These are phyloP conservation scores for Pachypanchax playfairii DNA, from an alignment of 2,113 vertebrate species.

Conservation along the genomic window DNA sequence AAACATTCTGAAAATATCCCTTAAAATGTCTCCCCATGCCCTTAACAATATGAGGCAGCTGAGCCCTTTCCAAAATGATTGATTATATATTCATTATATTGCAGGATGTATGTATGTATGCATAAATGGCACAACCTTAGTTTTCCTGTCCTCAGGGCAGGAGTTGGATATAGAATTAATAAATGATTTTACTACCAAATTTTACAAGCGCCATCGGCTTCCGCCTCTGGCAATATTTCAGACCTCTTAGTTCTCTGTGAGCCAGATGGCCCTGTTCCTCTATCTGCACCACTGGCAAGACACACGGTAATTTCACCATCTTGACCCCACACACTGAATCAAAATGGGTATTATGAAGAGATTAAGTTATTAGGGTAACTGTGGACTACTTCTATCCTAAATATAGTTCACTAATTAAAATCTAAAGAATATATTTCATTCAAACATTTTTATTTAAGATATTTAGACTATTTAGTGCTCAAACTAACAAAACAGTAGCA, in stretches of 20 bases:
- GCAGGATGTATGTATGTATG: constrained; percentile 31
- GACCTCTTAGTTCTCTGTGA: constrained; percentile 44
- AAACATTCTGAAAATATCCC: constrained; percentile 8
- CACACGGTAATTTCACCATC: constrained; percentile 50
- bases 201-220: constrained; percentile 49
- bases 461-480: not conserved
- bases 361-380: constrained; percentile 28
- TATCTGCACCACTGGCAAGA: constrained; percentile 24
- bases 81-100: constrained; percentile 32
- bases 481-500: not conserved
- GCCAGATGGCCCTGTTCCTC: constrained; percentile 23
- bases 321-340: constrained; percentile 30
- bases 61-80: constrained; percentile 40
- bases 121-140: constrained; percentile 23
- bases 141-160: constrained; percentile 47
- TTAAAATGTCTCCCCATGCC: not conserved
- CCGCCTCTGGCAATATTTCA: constrained; percentile 57
- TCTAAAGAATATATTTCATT: constrained; percentile 1
- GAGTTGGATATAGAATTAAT: constrained; percentile 48
- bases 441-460: not conserved
- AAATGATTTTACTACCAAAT: constrained; percentile 58
- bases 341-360: constrained; percentile 22
- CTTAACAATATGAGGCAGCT: constrained; percentile 14
- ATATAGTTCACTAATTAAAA: constrained; percentile 12
- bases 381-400: constrained; percentile 13